A percentile compares a stretch with the other conserved stretches of the same genome.
Evolutionary conservation across 1,140 invertebrate species (phyloP).

Genomic region (Trachymyrmex cornetzi): DNA sequence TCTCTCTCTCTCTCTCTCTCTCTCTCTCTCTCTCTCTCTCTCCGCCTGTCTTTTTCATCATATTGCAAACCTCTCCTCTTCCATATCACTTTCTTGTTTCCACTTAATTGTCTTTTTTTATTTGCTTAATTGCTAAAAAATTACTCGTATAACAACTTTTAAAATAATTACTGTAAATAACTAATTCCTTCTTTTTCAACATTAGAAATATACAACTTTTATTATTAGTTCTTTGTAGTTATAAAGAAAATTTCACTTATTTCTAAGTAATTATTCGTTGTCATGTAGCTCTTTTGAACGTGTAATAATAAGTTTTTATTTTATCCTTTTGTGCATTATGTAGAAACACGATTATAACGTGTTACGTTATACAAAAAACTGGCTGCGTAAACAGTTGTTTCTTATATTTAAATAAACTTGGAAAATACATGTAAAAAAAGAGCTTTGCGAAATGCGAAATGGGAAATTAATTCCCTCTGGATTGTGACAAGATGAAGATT

Average conservation of each 20-base stretch:
- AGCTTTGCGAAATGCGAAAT: background rate
- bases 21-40: background rate
- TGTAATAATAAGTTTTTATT: background rate
- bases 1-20: background rate
- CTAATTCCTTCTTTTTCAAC: background rate
- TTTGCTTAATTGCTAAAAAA: too few relatives aligned
- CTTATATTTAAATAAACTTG: too few relatives aligned
- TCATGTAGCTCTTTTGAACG: background rate
- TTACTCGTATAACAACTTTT: too few relatives aligned
- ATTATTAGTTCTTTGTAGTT: background rate
- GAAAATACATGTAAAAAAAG: background rate
- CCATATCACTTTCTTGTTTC: background rate
- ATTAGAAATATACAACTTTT: background rate
- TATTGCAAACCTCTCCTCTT: background rate
- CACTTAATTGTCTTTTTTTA: too few relatives aligned
- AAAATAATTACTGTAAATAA: too few relatives aligned
- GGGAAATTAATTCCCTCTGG: background rate
- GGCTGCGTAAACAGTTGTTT: too few relatives aligned
- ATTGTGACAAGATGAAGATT: slow-evolving; percentile 12
- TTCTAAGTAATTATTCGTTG: background rate
- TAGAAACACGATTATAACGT: background rate
- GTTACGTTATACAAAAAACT: background rate
- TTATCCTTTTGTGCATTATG: background rate
- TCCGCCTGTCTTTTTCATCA: too few relatives aligned
- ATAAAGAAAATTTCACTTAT: background rate